Evolutionary conservation across 2,888 invertebrate species (phyloP), one percentile per base, ranked within the genome.

Genomic region (Sipha maydis): DNA sequence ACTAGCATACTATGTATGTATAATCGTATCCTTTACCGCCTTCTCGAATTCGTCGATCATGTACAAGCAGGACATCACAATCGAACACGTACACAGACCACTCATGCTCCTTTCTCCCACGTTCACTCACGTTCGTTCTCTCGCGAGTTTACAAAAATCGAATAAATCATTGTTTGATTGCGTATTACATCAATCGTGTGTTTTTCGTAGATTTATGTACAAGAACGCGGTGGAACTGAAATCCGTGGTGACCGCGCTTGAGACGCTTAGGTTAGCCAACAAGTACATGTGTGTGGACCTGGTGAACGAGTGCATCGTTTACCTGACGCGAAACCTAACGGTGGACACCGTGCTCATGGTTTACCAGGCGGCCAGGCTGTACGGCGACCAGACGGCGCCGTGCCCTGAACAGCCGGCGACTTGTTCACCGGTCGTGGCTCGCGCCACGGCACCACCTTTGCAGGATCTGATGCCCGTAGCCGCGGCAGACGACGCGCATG

Each of bases 201-300:
- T 90, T 90, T 89, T 85, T 90, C 89, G 71, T 91, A 94, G 95
- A 90, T 95, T 94, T 91, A 93, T 95, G 90, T 95, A 95, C 91
- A 94, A 94, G 83, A 94, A 95, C 90, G 93, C 94, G 5, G 93
- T 94, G 21, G 92, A 93, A 83, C 93, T 95, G 79, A 93, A 94
- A 90, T 94, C 94, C 0, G 94, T 95, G 19, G 92, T 92, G 25
- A 95, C 95, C 1, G 95, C 96, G 11, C 93, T 96, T 41, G 93
- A 94, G 71, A 94, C 96, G 0, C 93, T 96, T 48, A 94, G 95
- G 90, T 95, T 95, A 2, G 95, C 96, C 38, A 95, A 96, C 91
- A 95, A 95, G 91, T 95, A 96, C 91, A 93, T 95, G 78, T 95
- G 96, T 90, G 93, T 94, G 11, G 94, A 94, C 34, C 93, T 96